Percentiles rank a stretch among this genome's conserved stretches.
These are phyloP conservation scores for Conistra vaccinii DNA, from an alignment of 2,888 invertebrate genomes.

Conservation along the genomic window DNA sequence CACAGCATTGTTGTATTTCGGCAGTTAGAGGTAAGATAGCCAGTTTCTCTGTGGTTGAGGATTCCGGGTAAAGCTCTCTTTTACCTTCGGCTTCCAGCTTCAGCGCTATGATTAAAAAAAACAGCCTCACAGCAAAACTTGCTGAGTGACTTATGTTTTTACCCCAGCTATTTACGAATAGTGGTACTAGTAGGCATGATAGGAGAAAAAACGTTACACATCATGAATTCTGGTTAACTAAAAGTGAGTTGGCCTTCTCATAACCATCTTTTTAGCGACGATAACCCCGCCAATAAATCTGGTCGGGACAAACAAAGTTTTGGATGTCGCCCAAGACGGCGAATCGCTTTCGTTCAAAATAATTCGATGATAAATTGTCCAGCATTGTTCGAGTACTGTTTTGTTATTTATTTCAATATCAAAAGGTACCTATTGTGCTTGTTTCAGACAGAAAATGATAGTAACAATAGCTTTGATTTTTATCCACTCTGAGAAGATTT, in stretches of 20 bases:
- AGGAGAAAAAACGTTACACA: neutral
- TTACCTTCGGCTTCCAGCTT: no score
- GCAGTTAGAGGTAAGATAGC: no score
- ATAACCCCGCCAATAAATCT: constrained; percentile 59
- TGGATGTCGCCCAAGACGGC: constrained; percentile 64
- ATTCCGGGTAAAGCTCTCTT: no score
- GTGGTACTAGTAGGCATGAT: no score
- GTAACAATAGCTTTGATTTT: constrained; percentile 44
- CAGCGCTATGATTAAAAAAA: no score
- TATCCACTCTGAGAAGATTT: constrained; percentile 24
- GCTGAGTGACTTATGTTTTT: neutral
- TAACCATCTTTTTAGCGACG: neutral
- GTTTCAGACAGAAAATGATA: constrained; percentile 34
- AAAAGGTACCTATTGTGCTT: constrained; percentile 38
- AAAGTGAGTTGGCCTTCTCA: constrained; percentile 2
- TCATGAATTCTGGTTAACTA: neutral
- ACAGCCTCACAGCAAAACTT: neutral
- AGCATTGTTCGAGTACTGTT: constrained; percentile 50
- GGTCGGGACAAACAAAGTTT: constrained; percentile 63
- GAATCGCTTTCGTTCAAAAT: constrained; percentile 59
- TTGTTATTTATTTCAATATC: constrained; percentile 52
- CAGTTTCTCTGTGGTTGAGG: no score
- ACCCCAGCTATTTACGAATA: neutral
- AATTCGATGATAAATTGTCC: constrained; percentile 62
- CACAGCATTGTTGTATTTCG: no score